phyloP scores from a whole-genome alignment of 2,113 vertebrate genomes.

The Nerophis lumbriciformis region DNA sequence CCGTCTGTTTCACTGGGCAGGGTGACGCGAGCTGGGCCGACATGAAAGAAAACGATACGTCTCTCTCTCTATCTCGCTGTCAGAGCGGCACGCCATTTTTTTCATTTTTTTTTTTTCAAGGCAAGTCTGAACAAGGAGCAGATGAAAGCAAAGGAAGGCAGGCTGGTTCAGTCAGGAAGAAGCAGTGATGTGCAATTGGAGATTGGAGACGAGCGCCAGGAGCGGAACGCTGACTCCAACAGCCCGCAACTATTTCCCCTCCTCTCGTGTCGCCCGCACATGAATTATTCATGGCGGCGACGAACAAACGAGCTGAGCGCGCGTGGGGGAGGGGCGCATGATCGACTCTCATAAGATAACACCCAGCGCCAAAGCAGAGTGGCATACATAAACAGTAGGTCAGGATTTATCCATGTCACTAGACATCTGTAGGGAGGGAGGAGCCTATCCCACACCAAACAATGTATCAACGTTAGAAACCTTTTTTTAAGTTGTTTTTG shows the following conservation, averaged over 20 bases:
- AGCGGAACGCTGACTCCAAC: conserved; percentile 28
- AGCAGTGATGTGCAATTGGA: conserved; percentile 25
- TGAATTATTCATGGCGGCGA: conserved; percentile 54
- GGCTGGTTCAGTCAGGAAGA: not conserved
- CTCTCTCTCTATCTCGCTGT: conserved; percentile 2
- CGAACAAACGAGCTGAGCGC: conserved; percentile 54
- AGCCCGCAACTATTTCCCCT: not conserved
- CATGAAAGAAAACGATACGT: conserved; percentile 18
- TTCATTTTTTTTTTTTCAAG: conserved; percentile 4
- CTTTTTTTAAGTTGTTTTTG: no score
- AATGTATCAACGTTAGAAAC: no score
- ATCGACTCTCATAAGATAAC: conserved; percentile 39
- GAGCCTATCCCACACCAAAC: no score
- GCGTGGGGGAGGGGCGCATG: conserved; percentile 34
- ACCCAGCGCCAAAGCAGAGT: not conserved
- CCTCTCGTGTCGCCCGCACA: conserved; percentile 24
- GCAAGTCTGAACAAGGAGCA: conserved; percentile 17
- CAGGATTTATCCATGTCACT: conserved; percentile 12
- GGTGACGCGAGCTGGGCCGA: conserved; percentile 28
- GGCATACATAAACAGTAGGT: not conserved
- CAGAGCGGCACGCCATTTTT: not conserved
- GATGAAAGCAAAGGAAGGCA: conserved; percentile 16
- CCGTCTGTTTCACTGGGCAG: conserved; percentile 37
- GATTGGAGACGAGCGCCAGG: conserved; percentile 18
- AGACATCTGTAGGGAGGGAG: no score